A percentile compares a stretch with the other conserved stretches of the same genome.
Evolutionary conservation across 2,797 vertebrate species (phyloP).

Genomic region (Syndactyla subalaris): DNA sequence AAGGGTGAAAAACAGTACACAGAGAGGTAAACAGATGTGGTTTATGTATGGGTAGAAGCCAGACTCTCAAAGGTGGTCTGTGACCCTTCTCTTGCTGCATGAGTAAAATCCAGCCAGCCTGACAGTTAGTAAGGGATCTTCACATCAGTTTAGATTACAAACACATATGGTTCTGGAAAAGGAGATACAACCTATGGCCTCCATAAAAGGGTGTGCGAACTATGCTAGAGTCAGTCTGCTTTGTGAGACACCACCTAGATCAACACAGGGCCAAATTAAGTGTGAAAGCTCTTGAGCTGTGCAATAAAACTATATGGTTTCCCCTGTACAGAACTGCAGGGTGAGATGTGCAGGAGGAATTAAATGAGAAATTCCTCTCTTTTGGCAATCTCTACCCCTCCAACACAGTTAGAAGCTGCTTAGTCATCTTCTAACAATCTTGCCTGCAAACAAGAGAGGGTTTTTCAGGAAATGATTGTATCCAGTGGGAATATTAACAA

Average conservation of each 20-base stretch:
- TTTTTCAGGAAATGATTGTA: constrained; percentile 22
- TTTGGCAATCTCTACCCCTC: constrained; percentile 23
- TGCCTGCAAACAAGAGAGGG: background rate
- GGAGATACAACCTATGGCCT: background rate
- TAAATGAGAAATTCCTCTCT: constrained; percentile 11
- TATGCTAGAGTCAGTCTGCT: background rate
- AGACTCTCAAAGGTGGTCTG: background rate
- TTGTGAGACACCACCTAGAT: background rate
- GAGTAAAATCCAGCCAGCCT: background rate
- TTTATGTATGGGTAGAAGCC: background rate
- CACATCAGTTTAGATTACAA: background rate
- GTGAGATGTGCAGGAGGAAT: constrained; percentile 9
- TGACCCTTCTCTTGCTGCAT: background rate
- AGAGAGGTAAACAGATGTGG: background rate
- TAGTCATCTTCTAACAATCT: constrained; percentile 39
- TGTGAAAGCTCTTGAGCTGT: background rate
- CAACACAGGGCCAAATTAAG: background rate
- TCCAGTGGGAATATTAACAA: constrained; percentile 38
- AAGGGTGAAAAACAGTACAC: background rate
- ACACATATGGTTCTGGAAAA: background rate
- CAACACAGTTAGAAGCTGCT: background rate
- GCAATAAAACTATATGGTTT: background rate
- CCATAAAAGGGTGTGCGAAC: background rate
- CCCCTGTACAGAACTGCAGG: background rate
- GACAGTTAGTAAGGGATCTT: background rate